phyloP scores from a whole-genome alignment of 2,797 vertebrate species.

The Pyrocephalus nanus region DNA sequence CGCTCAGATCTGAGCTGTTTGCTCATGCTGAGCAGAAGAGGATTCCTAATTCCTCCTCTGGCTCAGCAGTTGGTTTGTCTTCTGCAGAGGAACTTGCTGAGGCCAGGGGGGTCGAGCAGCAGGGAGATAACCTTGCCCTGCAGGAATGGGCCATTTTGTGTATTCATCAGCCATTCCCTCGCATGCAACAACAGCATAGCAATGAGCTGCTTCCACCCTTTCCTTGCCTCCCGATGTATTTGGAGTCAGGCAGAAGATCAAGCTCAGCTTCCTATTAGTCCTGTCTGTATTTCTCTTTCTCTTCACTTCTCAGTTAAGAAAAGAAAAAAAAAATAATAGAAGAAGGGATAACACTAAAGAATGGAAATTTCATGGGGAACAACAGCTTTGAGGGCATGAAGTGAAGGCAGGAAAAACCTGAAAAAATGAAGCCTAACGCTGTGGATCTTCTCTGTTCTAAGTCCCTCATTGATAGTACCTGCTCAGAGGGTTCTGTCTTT shows the following conservation, averaged over 20 bases:
- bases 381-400: not conserved
- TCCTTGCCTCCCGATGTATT: rapidly evolving
- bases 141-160: not conserved
- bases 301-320: not conserved
- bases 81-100: not conserved
- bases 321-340: too few species aligned
- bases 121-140: not conserved
- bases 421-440: not conserved
- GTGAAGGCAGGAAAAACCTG: not conserved
- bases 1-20: not conserved
- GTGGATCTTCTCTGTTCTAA: not conserved
- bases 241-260: not conserved
- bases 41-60: not conserved
- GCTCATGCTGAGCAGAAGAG: not conserved
- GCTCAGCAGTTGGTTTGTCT: not conserved
- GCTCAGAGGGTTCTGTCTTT: not conserved
- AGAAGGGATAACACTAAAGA: not conserved
- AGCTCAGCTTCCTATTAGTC: not conserved
- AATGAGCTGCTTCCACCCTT: not conserved
- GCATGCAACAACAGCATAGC: not conserved
- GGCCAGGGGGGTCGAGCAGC: not conserved
- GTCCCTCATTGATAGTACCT: too few species aligned
- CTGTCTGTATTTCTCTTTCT: not conserved
- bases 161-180: not conserved
- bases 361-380: not conserved